phyloP scores from a whole-genome alignment of 2,797 vertebrate genomes.

The Vireo griseus region DNA sequence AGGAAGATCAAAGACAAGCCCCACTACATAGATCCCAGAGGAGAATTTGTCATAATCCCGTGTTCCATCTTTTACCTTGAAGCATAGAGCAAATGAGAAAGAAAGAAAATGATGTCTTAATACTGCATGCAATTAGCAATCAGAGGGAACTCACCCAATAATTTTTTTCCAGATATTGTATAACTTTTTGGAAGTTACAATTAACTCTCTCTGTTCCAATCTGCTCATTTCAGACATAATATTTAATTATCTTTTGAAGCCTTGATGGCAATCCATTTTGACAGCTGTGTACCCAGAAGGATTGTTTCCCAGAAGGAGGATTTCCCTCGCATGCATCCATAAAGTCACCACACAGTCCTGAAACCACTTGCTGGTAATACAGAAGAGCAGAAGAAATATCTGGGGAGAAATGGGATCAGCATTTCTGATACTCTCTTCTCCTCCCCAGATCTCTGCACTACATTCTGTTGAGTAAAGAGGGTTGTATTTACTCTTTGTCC shows the following conservation, averaged over 20 bases:
- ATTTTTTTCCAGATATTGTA: neutral
- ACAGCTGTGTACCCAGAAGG: neutral
- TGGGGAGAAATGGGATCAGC: neutral
- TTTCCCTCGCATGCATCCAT: neutral
- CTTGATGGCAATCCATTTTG: neutral
- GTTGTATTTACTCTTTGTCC: neutral
- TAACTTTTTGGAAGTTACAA: neutral
- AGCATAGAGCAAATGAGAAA: neutral
- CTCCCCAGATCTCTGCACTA: neutral
- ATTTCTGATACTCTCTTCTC: neutral
- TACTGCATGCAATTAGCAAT: neutral
- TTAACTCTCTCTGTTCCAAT: neutral
- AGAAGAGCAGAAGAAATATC: neutral
- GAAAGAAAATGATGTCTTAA: constrained; percentile 17
- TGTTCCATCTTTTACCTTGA: constrained; percentile 35
- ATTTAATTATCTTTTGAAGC: neutral
- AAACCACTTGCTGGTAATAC: neutral
- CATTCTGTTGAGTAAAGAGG: neutral
- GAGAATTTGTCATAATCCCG: neutral
- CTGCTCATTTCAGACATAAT: neutral
- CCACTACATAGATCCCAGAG: neutral
- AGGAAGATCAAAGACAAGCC: constrained; percentile 32
- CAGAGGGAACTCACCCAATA: neutral
- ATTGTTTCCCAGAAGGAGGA: neutral
- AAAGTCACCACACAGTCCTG: neutral